These are phyloP conservation scores for Mormyrops boulengeri DNA, from an alignment of 2,797 vertebrate genomes.

Conservation along the genomic window DNA sequence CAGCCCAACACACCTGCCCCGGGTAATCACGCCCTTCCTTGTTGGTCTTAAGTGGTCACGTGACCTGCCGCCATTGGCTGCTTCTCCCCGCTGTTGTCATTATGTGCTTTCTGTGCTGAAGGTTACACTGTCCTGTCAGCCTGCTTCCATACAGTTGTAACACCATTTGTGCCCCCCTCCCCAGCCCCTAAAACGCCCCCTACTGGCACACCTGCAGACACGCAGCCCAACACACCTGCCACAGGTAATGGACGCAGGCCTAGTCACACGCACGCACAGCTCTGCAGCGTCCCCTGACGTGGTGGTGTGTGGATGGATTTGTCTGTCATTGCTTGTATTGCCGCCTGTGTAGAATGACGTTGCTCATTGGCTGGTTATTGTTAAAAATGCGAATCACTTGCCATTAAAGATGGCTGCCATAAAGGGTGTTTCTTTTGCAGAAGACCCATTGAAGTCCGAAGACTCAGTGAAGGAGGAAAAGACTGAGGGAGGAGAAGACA, in stretches of 20 bases:
- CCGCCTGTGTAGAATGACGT: not conserved
- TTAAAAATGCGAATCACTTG: not conserved
- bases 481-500: slow-evolving; percentile 51
- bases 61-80: not conserved
- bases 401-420: not conserved
- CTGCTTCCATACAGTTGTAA: not conserved
- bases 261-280: not conserved
- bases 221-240: slow-evolving; percentile 82
- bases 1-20: slow-evolving; percentile 86
- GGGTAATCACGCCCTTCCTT: slow-evolving; percentile 26
- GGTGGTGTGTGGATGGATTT: not conserved
- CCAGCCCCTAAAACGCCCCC: slow-evolving; percentile 85
- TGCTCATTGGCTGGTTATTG: not conserved
- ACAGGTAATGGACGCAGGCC: slow-evolving; percentile 51
- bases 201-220: slow-evolving; percentile 83
- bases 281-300: not conserved
- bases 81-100: not conserved
- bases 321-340: not conserved
- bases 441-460: slow-evolving; percentile 62
- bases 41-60: not conserved
- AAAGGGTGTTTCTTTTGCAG: slow-evolving; percentile 38
- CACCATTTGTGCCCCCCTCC: not conserved
- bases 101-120: not conserved
- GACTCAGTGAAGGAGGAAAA: slow-evolving; percentile 59
- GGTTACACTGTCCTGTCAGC: not conserved